These are phyloP conservation scores for Micropoecilia bifurca DNA, from an alignment of 2,797 vertebrate genomes.

Conservation along the genomic window DNA sequence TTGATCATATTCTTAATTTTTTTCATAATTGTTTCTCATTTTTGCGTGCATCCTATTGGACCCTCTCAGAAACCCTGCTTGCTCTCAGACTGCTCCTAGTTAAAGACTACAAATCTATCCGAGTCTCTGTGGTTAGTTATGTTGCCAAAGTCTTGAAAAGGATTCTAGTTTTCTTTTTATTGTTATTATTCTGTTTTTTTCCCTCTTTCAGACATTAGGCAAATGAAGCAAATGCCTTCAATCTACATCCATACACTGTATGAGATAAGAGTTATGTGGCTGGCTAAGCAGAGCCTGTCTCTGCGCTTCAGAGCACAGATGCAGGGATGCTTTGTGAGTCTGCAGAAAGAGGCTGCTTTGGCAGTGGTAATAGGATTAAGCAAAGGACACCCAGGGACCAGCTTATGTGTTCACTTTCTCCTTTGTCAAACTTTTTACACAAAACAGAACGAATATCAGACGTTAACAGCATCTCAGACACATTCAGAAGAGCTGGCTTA, in stretches of 20 bases:
- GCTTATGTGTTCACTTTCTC: constrained; percentile 77
- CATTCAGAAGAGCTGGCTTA: constrained; percentile 60
- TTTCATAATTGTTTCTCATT: not conserved
- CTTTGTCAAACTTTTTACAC: constrained; percentile 65
- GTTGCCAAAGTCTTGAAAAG: constrained; percentile 53
- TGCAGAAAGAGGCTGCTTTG: constrained; percentile 71
- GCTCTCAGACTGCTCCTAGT: constrained; percentile 52
- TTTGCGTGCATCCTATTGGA: constrained; percentile 12
- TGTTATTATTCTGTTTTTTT: constrained; percentile 48
- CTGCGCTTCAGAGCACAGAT: constrained; percentile 65
- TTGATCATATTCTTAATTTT: not conserved
- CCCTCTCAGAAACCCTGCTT: constrained; percentile 55
- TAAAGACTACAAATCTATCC: constrained; percentile 57
- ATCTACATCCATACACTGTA: constrained; percentile 70
- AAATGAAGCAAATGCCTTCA: constrained; percentile 73
- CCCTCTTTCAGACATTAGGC: constrained; percentile 65
- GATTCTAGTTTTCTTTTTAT: constrained; percentile 56
- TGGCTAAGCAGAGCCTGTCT: constrained; percentile 60
- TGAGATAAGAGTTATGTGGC: constrained; percentile 67
- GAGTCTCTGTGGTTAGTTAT: constrained; percentile 67
- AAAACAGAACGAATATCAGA: constrained; percentile 59
- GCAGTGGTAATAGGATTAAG: constrained; percentile 76
- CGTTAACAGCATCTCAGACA: constrained; percentile 59
- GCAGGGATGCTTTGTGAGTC: constrained; percentile 71
- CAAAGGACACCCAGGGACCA: constrained; percentile 76